These are phyloP conservation scores for Podarcis muralis DNA, from an alignment of 2,113 vertebrate genomes.

Conservation along the genomic window DNA sequence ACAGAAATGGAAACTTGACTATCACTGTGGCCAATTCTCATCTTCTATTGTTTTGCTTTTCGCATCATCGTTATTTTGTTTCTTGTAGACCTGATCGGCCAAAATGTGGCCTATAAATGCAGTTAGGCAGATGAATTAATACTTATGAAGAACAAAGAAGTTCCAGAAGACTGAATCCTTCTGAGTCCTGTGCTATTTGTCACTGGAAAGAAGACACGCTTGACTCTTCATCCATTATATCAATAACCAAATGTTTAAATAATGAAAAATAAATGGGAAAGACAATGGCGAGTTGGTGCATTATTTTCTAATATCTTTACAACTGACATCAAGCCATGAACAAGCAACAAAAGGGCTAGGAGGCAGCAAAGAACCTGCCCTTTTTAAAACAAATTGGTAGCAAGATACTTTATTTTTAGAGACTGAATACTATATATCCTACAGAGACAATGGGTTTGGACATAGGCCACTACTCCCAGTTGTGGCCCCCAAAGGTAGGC, in stretches of 20 bases:
- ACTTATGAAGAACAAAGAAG: not conserved
- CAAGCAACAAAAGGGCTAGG: not conserved
- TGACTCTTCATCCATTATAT: not conserved
- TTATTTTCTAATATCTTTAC: not conserved
- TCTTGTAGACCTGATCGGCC: not conserved
- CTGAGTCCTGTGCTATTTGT: not conserved
- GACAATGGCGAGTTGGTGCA: not conserved
- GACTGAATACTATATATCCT: not conserved
- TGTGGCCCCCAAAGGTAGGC: not conserved
- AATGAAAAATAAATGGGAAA: not conserved
- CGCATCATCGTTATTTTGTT: not conserved
- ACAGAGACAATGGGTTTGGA: not conserved
- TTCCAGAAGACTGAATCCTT: not conserved
- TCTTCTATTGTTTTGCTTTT: not conserved
- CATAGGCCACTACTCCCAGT: not conserved
- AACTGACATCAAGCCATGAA: not conserved
- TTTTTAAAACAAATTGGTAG: not conserved
- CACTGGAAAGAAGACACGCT: not conserved
- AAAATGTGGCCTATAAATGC: not conserved
- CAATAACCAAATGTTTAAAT: conserved; percentile 4
- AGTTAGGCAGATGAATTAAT: not conserved
- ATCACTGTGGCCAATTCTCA: not conserved
- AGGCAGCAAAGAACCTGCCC: not conserved
- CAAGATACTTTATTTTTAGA: not conserved
- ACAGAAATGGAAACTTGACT: not conserved